Evolutionary conservation across 2,113 vertebrate genomes (phyloP).

Genomic region (Petroica traversi): DNA sequence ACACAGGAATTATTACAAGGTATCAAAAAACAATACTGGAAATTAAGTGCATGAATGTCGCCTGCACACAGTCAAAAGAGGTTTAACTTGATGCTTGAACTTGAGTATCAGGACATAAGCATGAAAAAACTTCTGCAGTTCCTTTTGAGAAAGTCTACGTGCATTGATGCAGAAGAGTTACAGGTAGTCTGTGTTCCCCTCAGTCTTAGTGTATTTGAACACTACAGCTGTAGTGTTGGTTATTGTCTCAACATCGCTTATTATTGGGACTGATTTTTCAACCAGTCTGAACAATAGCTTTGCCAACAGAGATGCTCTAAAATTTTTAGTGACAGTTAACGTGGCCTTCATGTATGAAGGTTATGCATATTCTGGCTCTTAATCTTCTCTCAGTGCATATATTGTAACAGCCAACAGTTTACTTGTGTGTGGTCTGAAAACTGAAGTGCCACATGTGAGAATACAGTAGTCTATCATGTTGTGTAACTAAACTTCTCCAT

Average conservation of each 20-base stretch:
- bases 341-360: background rate
- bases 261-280: background rate
- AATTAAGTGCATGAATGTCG: background rate
- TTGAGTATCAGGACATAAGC: background rate
- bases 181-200: background rate
- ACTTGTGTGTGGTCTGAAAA: background rate
- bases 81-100: background rate
- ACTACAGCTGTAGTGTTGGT: background rate
- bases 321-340: background rate
- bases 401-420: background rate
- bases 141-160: background rate
- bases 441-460: background rate
- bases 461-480: background rate
- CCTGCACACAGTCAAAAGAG: background rate
- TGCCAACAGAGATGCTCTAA: constrained; percentile 10
- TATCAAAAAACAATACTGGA: background rate
- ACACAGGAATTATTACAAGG: background rate
- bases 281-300: background rate
- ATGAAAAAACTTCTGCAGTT: background rate
- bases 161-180: background rate
- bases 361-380: background rate
- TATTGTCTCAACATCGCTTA: background rate
- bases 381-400: background rate
- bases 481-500: background rate
- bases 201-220: background rate